These are phyloP conservation scores for Ailuropoda melanoleuca DNA, from an alignment of 2,113 vertebrate genomes.

Conservation along the genomic window DNA sequence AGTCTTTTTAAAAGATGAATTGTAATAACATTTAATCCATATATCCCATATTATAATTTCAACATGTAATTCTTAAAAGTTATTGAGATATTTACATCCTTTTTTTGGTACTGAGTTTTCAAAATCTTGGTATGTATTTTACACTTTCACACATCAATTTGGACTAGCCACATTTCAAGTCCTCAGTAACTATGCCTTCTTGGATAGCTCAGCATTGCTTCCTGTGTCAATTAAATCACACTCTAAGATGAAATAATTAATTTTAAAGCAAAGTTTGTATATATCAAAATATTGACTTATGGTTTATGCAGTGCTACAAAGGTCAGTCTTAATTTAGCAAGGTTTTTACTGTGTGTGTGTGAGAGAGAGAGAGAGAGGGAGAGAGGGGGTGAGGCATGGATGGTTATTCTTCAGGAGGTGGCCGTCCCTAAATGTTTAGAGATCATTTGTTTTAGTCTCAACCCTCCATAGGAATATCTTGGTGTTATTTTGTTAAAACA, in stretches of 20 bases:
- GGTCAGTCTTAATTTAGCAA: background rate
- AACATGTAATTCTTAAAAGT: background rate
- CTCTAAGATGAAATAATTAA: background rate
- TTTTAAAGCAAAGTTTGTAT: background rate
- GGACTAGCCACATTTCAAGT: background rate
- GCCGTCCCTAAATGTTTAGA: background rate
- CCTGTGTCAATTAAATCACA: background rate
- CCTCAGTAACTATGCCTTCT: background rate
- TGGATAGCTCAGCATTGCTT: background rate
- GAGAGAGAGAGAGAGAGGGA: no score
- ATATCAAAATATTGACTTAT: background rate
- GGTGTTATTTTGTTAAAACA: background rate
- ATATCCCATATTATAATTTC: background rate
- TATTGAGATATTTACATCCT: background rate
- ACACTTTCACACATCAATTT: background rate
- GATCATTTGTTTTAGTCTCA: background rate
- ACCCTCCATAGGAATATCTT: background rate
- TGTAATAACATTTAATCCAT: constrained; percentile 13
- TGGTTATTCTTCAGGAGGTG: background rate
- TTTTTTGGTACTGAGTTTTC: background rate
- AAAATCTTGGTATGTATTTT: background rate
- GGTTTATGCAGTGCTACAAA: background rate
- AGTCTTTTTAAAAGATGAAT: background rate
- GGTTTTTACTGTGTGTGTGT: background rate
- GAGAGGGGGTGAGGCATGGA: background rate